phyloP scores from a whole-genome alignment of 2,113 vertebrate species.

The human (Homo sapiens) region DNA sequence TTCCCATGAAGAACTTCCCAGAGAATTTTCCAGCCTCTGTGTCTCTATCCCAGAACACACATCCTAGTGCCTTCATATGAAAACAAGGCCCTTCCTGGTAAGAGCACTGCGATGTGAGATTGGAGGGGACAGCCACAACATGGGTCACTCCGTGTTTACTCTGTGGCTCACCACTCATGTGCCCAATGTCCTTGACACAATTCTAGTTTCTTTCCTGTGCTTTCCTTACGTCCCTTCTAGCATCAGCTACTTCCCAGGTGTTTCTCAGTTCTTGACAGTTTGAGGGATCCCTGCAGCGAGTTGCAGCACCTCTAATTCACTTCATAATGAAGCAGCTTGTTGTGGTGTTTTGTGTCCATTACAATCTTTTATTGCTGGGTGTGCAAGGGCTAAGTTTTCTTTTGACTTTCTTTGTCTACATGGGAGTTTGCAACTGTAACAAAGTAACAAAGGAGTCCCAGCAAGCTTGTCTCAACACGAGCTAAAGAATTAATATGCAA shows the following conservation, averaged over 20 bases:
- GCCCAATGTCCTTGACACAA: too few species aligned
- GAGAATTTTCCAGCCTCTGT: background rate
- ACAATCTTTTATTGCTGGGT: background rate
- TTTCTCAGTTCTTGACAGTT: background rate
- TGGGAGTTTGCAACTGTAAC: background rate
- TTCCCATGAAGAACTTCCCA: background rate
- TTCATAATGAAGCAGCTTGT: background rate
- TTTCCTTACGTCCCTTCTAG: background rate
- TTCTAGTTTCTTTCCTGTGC: background rate
- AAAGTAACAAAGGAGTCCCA: background rate
- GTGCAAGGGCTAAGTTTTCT: background rate
- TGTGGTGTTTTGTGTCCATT: background rate
- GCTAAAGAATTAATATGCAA: background rate
- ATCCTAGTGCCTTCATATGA: accelerated
- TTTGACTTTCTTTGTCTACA: background rate
- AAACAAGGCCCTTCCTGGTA: background rate
- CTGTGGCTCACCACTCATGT: background rate
- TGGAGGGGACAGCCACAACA: background rate
- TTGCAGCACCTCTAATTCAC: background rate
- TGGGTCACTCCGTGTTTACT: accelerated
- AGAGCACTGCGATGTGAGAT: accelerated
- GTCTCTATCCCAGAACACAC: accelerated
- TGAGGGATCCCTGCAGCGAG: background rate
- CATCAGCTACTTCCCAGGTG: too few species aligned
- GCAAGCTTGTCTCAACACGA: background rate